A percentile compares a stretch with the other conserved stretches of the same genome.
Evolutionary conservation across 2,888 invertebrate genomes (phyloP).

Genomic region (Camponotus fellah): DNA sequence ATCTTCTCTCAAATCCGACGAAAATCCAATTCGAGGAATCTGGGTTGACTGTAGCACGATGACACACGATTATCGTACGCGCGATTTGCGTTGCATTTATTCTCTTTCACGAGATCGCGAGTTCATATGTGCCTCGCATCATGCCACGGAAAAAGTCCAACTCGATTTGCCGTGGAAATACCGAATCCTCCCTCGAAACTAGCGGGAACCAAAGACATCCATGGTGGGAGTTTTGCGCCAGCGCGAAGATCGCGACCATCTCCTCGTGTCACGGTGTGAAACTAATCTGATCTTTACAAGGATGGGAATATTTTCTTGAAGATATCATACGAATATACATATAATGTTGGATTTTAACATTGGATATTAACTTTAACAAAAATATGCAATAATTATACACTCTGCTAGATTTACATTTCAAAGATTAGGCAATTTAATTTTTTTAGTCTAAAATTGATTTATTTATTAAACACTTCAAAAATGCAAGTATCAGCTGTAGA

Average conservation of each 20-base stretch:
- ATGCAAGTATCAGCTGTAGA: not conserved
- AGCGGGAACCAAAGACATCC: constrained; percentile 41
- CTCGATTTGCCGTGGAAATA: constrained; percentile 59
- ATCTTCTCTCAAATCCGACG: not conserved
- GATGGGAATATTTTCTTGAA: not conserved
- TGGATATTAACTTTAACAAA: not conserved
- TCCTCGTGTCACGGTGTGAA: constrained; percentile 3
- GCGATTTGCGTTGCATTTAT: not conserved
- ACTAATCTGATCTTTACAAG: not conserved
- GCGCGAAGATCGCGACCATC: constrained; percentile 50
- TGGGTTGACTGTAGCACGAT: not conserved
- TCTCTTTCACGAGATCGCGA: not conserved
- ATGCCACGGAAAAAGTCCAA: constrained; percentile 44
- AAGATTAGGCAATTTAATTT: not conserved
- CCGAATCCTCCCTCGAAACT: constrained; percentile 53
- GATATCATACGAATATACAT: not conserved
- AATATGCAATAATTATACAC: not conserved
- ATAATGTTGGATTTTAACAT: not conserved
- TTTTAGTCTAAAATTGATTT: not conserved
- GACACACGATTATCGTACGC: not conserved
- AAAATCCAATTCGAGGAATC: not conserved
- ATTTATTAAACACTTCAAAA: not conserved
- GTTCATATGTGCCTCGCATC: constrained; percentile 24
- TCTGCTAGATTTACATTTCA: not conserved
- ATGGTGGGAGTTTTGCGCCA: constrained; percentile 64